Evolutionary conservation across 2,888 invertebrate species (phyloP), one percentile per base, ranked within the genome.

Genomic region (Thysanoteuthis rhombus): DNA sequence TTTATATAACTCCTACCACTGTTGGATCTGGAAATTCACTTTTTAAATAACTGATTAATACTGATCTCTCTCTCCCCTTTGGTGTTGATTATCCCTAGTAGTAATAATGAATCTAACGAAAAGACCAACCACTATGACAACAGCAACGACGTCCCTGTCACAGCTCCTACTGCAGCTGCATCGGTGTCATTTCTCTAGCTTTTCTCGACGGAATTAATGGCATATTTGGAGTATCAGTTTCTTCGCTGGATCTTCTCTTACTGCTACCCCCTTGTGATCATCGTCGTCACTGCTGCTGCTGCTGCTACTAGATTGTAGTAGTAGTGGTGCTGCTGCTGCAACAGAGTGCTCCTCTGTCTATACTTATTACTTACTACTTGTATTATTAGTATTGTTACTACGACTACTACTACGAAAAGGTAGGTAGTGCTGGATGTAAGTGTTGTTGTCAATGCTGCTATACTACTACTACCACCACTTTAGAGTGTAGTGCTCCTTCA

Each of bases 401-500:
- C 75, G 28, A 52, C 93, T 40, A 75, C 52, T 52, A 52, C 52
- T 93, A 58, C 75, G n/a, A 75, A 39, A 52, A 58, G 58, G 52
- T 75, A 93, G 75, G 75, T 93, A 93, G 52, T 52, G 75, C 58
- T 58, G 40, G 75, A 39, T 75, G 58, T 47, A 39, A 39, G 38
- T 75, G 52, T 93, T 93, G 93, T 52, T 58, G 58, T 39, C 19
- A 22, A n/a, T 40, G 92, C 36, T 92, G 19, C 36, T 28, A 28
- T 58, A 52, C 52, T 36, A 58, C 93, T 22, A 93, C 38, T 39
- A 93, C 52, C 36, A 75, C 93, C 32, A 52, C 93, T 75, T 75
- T 75, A 36, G n/a, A 75, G n/a, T 75, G 16, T n/a, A 75, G n/a
- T 75, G 75, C 16, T n/a, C 22, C 47, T 16, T 47, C 22, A 8